These are phyloP conservation scores for Conops quadrifasciatus DNA, from an alignment of 2,888 invertebrate genomes.

Conservation along the genomic window DNA sequence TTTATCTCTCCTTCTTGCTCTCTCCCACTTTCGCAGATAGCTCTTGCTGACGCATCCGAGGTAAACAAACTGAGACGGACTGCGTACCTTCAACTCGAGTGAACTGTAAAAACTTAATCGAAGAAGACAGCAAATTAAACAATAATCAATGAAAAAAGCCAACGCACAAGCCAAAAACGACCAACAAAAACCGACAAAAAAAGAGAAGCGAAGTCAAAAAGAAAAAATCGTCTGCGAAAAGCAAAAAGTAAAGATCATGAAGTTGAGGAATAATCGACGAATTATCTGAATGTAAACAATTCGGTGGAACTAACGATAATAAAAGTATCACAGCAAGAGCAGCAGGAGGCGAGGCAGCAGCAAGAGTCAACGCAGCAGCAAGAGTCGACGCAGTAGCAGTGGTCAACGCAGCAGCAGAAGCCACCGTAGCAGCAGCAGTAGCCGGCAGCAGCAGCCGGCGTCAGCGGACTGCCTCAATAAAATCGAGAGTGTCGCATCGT, in stretches of 20 bases:
- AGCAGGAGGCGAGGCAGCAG: no score
- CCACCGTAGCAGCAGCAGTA: background rate
- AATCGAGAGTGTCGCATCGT: constrained; percentile 23
- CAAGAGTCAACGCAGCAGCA: no score
- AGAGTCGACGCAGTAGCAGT: no score
- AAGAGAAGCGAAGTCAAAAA: constrained; percentile 25
- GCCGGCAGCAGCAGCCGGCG: constrained; percentile 9
- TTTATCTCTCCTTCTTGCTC: background rate
- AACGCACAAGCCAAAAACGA: background rate
- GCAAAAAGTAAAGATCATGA: no score
- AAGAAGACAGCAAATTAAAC: constrained; percentile 33
- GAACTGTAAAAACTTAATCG: constrained; percentile 40
- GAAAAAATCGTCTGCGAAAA: no score
- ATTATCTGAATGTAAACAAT: constrained; percentile 38
- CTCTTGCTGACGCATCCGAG: background rate
- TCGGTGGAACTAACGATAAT: constrained; percentile 12
- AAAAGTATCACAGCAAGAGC: background rate
- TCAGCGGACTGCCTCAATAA: constrained; percentile 22
- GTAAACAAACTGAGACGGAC: constrained; percentile 39
- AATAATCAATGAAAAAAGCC: background rate
- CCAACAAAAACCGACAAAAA: background rate
- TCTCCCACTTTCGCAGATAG: background rate
- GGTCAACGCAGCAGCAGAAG: background rate
- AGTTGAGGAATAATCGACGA: constrained; percentile 10
- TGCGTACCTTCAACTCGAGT: constrained; percentile 41